Conservation (phyloP, 1,140 invertebrate species). For the Hesperophylax magnus region DNA sequence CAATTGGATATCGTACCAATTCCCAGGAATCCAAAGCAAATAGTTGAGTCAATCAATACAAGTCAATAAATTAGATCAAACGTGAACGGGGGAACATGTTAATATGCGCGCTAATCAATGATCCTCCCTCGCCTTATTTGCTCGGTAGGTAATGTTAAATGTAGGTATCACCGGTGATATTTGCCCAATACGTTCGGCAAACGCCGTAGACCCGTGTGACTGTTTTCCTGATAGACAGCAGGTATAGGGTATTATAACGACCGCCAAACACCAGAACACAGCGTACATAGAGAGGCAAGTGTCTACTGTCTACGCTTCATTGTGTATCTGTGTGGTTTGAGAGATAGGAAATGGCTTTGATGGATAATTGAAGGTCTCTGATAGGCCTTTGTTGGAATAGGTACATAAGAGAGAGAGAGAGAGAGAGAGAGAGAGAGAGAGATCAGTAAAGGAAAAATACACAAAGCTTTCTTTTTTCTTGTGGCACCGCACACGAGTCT, state of each 20-base stretch:
- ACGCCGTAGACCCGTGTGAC: background rate
- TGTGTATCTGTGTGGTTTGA: background rate
- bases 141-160: background rate
- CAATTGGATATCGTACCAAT: too few relatives aligned
- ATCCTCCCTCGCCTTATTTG: constrained; percentile 7
- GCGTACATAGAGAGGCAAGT: background rate
- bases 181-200: background rate
- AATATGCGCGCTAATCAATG: constrained; percentile 1
- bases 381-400: too few relatives aligned
- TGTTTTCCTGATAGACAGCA: background rate
- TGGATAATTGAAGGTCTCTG: background rate
- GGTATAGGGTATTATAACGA: too few relatives aligned
- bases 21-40: too few relatives aligned
- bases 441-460: too few relatives aligned
- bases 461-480: too few relatives aligned
- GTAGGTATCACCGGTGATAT: constrained; percentile 2
- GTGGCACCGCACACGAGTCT: too few relatives aligned
- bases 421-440: too few relatives aligned
- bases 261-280: background rate
- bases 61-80: too few relatives aligned
- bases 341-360: background rate
- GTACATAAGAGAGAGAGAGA: too few relatives aligned
- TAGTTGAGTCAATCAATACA: too few relatives aligned
- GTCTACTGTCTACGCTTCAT: constrained; percentile 5
- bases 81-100: background rate